Percentiles rank a stretch among this genome's conserved stretches.
phyloP scores from a whole-genome alignment of 2,113 vertebrate genomes.

The Oryzias javanicus region DNA sequence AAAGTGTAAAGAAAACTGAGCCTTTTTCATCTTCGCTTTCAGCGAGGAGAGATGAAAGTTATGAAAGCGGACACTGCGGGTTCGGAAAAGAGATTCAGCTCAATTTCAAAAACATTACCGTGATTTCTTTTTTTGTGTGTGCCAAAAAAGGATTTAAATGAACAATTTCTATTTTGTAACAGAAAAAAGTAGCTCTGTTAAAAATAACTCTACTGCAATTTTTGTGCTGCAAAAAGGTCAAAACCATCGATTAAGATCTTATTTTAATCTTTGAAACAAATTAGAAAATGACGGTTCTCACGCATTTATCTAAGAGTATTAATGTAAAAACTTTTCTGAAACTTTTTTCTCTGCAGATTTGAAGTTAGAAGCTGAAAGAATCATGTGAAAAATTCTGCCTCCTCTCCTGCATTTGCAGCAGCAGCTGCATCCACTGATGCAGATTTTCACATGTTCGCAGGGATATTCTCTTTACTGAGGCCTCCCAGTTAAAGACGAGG shows the following conservation, averaged over 20 bases:
- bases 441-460: slow-evolving; percentile 14
- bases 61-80: slow-evolving; percentile 51
- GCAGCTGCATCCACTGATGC: slow-evolving; percentile 35
- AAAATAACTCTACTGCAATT: too few species aligned
- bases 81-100: not conserved
- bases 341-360: slow-evolving; percentile 19
- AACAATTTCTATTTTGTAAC: too few species aligned
- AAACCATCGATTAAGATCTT: slow-evolving; percentile 27
- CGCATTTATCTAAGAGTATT: too few species aligned
- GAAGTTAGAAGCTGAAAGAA: slow-evolving; percentile 20
- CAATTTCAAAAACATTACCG: too few species aligned
- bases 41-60: slow-evolving; percentile 73
- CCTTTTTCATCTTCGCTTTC: slow-evolving; percentile 61
- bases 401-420: slow-evolving; percentile 12
- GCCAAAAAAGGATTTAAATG: too few species aligned
- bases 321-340: not conserved
- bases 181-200: too few species aligned
- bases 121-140: too few species aligned
- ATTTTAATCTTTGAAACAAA: too few species aligned
- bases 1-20: slow-evolving; percentile 55
- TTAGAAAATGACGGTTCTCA: too few species aligned
- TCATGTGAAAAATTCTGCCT: slow-evolving; percentile 8
- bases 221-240: not conserved
- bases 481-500: slow-evolving; percentile 6
- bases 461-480: not conserved